phyloP scores from a whole-genome alignment of 2,888 invertebrate genomes.

The Timandra comae region DNA sequence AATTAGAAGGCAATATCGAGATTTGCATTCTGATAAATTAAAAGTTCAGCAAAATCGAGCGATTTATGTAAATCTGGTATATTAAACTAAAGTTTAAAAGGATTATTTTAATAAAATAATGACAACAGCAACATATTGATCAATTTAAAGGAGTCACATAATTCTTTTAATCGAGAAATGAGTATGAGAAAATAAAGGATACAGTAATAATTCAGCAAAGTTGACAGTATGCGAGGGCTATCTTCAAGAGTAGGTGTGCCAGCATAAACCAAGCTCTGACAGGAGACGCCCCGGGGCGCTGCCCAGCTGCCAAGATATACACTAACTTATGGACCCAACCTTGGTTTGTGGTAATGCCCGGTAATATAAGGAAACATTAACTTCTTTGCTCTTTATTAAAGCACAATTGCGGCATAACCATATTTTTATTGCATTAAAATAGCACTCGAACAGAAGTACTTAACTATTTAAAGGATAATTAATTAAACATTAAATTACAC shows the following conservation, averaged over 20 bases:
- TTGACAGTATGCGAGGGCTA: conserved; percentile 44
- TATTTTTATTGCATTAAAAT: too few relatives aligned
- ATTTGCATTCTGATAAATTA: conserved; percentile 31
- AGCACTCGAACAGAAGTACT: too few relatives aligned
- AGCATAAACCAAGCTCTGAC: conserved; percentile 49
- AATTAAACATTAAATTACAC: conserved; percentile 16
- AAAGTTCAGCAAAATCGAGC: conserved; percentile 23
- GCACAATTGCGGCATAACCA: too few relatives aligned
- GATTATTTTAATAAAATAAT: too few relatives aligned
- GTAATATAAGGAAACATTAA: too few relatives aligned
- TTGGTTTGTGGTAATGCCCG: too few relatives aligned
- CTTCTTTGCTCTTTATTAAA: too few relatives aligned
- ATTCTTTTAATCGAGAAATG: too few relatives aligned
- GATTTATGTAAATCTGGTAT: conserved; percentile 2
- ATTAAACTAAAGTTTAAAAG: too few relatives aligned
- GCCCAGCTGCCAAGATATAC: conserved; percentile 40
- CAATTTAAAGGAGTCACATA: too few relatives aligned
- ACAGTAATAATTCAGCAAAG: conserved; percentile 44
- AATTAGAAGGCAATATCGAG: conserved; percentile 31
- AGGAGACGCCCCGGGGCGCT: conserved; percentile 53
- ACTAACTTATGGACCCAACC: conserved; percentile 21
- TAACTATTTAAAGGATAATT: conserved; percentile 1
- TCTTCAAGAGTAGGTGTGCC: conserved; percentile 40
- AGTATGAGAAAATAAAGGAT: conserved; percentile 5
- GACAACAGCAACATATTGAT: too few relatives aligned